Base-by-base conservation (phyloP, 1,140 invertebrate genomes). In the Micrasema longulum region DNA sequence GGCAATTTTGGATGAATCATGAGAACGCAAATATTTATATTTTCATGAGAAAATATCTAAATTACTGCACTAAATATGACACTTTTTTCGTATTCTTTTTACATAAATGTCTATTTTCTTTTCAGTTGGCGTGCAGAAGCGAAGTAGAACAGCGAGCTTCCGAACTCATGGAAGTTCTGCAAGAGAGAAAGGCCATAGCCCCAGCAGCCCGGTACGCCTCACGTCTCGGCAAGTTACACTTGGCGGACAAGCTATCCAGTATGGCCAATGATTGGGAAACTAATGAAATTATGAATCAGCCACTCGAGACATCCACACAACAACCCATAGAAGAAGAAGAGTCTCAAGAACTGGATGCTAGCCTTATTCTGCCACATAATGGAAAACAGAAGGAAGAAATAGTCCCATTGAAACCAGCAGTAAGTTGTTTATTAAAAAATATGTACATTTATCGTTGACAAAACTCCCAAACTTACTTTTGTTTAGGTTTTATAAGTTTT, bases 171-270 rank as follows among this genome's bases (percentile, higher is more conserved):
- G 89, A 95, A 76, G 84, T 96, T 77, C 90, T 98, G 79, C 89
- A 89, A 11, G 91, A 92, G 74, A 86, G 90, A 1, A 89, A 91
- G 48, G 86, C 95, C 0, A 80, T 97, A 38, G 91, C 94, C 76
- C 83, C 96, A 23, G 95, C 95, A 2, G 91, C 95, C 3, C 95
- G 95, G 77, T 98, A 97, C 83, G 93, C 95, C 2, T 89, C 89
- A 2, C 90, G 92, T 70, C 82, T 92, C 0, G 90, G 91, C 36
- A 89, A 90, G 76, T 88, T 90, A 55, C 89, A 92, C 72, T 85
- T 98, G 22, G 93, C 92, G 0, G 91, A 96, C 74, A 91, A 90
- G 79, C 81, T 95, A 31, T 78, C 82, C 0, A 80, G 80, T 50
- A 71, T 84, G 7, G 77, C 79, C 1, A 79, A 81, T 16, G 71